Percentiles rank a stretch among this genome's conserved stretches.
phyloP scores from a whole-genome alignment of 2,888 invertebrate species.

The Lamellibrachia satsuma region DNA sequence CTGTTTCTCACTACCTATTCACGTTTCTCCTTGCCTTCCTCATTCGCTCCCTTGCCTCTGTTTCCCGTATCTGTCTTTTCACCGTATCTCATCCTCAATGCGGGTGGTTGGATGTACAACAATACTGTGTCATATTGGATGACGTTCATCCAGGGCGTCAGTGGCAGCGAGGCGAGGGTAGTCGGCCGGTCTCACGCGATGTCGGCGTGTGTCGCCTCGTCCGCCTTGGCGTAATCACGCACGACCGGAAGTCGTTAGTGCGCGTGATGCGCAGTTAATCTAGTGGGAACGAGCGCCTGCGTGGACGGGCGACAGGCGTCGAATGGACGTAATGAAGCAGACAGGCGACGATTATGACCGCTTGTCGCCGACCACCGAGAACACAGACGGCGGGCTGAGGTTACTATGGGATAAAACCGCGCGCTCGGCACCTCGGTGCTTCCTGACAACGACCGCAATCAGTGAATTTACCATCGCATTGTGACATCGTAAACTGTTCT shows the following conservation, averaged over 20 bases:
- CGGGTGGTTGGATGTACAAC: not conserved
- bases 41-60: not conserved
- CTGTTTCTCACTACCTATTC: no score
- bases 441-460: not conserved
- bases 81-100: not conserved
- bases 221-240: not conserved
- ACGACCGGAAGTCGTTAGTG: conserved; percentile 13
- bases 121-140: not conserved
- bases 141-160: not conserved
- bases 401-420: conserved; percentile 4
- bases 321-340: not conserved
- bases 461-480: conserved; percentile 4
- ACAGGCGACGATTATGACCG: conserved; percentile 7
- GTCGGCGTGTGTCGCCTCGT: conserved; percentile 5
- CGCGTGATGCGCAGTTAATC: conserved; percentile 6
- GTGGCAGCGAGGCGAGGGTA: not conserved
- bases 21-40: not conserved
- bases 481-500: not conserved
- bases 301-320: not conserved
- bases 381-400: not conserved
- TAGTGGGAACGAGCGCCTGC: conserved; percentile 6
- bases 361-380: not conserved
- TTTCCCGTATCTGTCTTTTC: not conserved
- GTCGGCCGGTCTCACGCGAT: conserved; percentile 11
- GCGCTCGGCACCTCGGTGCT: not conserved